Evolutionary conservation across 2,888 invertebrate genomes (phyloP).

Genomic region (Ochropleura plecta): DNA sequence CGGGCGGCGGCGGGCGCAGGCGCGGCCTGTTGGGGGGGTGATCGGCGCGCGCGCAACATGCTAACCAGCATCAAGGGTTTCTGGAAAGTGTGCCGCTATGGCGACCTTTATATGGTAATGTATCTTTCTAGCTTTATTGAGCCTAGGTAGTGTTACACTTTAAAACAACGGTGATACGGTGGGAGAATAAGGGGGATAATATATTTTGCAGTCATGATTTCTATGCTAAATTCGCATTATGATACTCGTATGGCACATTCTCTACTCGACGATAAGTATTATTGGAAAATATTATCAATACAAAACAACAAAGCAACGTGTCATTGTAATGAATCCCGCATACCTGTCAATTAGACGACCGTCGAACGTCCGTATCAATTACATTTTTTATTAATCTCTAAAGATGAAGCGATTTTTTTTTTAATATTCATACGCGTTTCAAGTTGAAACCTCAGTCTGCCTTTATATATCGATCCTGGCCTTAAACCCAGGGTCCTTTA

Average conservation of each 20-base stretch:
- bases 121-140: conserved; percentile 1
- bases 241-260: neutral
- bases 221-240: neutral
- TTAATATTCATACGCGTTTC: neutral
- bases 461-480: conserved; percentile 33
- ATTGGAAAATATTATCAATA: conserved; percentile 31
- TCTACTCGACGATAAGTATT: neutral
- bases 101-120: conserved; percentile 88
- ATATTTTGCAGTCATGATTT: neutral
- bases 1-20: conserved; percentile 76
- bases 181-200: neutral
- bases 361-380: conserved; percentile 32
- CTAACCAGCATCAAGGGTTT: conserved; percentile 87
- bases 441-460: neutral
- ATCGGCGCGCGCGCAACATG: conserved; percentile 85
- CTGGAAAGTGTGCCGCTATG: conserved; percentile 90
- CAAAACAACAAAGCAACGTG: conserved; percentile 28
- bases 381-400: conserved; percentile 37
- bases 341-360: conserved; percentile 39
- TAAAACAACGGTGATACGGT: neutral
- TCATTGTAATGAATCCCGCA: conserved; percentile 52
- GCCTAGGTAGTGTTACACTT: no score
- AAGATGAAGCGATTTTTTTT: conserved; percentile 1
- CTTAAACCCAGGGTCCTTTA: conserved; percentile 56
- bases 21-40: conserved; percentile 74